Conservation (phyloP, 2,797 vertebrate species). For the Gadopsis bispinosus region DNA sequence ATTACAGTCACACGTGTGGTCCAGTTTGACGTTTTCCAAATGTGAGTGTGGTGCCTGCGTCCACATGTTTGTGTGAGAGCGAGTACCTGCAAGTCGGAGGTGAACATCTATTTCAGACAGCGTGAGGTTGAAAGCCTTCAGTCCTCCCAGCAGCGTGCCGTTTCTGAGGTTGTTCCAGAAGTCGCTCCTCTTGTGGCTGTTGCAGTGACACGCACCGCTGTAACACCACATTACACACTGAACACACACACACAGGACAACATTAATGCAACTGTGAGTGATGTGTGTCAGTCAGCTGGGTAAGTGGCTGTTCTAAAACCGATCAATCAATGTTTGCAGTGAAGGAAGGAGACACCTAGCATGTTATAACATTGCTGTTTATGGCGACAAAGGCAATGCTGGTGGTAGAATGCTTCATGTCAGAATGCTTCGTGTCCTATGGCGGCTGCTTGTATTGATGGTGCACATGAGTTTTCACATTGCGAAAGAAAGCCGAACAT, state of each 20-base stretch:
- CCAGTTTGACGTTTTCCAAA: neutral
- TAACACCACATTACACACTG: constrained; percentile 85
- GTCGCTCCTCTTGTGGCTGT: constrained; percentile 89
- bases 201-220: constrained; percentile 87
- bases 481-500: too few species aligned
- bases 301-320: too few species aligned
- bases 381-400: neutral
- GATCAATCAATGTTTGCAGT: too few species aligned
- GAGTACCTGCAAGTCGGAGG: constrained; percentile 84
- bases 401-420: too few species aligned
- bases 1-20: neutral
- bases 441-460: neutral
- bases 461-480: neutral
- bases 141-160: constrained; percentile 79
- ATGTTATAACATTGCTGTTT: neutral
- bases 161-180: constrained; percentile 86
- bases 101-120: constrained; percentile 85
- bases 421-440: neutral
- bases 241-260: constrained; percentile 26
- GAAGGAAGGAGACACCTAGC: too few species aligned
- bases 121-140: constrained; percentile 85
- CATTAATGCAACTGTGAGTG: neutral
- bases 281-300: too few species aligned
- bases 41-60: too few species aligned
- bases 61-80: neutral